Percentiles rank a stretch among this genome's conserved stretches.
These are phyloP conservation scores for Laspeyria flexula DNA, from an alignment of 2,888 invertebrate genomes.

Conservation along the genomic window DNA sequence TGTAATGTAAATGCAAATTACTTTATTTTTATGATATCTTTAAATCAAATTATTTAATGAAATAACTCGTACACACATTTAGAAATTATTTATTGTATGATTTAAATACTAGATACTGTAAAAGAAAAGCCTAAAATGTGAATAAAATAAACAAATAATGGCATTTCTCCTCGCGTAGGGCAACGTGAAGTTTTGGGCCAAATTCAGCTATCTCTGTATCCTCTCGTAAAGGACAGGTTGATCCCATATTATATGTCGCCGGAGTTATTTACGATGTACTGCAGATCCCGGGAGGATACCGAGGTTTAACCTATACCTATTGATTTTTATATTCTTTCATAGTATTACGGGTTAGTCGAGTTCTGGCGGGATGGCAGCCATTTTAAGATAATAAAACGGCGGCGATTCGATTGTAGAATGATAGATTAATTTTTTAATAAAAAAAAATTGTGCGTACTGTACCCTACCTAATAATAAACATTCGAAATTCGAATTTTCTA, in stretches of 20 bases:
- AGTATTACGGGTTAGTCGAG: neutral
- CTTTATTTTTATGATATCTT: neutral
- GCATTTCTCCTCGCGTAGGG: neutral
- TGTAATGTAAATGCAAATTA: neutral
- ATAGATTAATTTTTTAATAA: no score
- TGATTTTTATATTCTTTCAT: slow-evolving; percentile 32
- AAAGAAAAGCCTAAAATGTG: no score
- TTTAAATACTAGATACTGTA: no score
- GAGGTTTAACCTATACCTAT: slow-evolving; percentile 30
- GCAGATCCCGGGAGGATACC: slow-evolving; percentile 27
- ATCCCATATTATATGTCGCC: slow-evolving; percentile 49
- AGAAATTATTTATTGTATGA: no score
- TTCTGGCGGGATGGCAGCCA: neutral
- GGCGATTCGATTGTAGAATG: no score
- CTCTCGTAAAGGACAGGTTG: slow-evolving; percentile 40
- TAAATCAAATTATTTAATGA: no score
- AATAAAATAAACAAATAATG: no score
- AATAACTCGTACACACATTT: no score
- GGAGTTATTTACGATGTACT: slow-evolving; percentile 56
- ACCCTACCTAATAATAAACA: no score
- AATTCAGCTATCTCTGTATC: slow-evolving; percentile 28
- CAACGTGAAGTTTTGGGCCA: slow-evolving; percentile 21
- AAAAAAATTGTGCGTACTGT: no score
- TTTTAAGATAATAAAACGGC: neutral
- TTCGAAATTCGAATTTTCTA: no score